Evolutionary conservation across 2,888 invertebrate genomes (phyloP).

Genomic region (Pristionchus japonicus): DNA sequence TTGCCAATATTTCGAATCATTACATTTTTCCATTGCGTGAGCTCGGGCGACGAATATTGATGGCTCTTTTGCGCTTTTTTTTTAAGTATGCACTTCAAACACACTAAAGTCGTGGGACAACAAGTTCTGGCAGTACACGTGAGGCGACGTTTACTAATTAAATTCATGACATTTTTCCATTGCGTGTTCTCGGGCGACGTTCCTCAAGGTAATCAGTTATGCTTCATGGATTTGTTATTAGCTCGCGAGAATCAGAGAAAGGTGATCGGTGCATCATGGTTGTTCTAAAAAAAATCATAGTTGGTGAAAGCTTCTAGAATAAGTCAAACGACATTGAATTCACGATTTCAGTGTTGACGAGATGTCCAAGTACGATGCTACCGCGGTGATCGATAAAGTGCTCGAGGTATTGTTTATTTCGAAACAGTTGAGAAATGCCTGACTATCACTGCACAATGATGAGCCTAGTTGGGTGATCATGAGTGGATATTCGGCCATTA

Average conservation of each 20-base stretch:
- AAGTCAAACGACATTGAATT: too few species aligned
- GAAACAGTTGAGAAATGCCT: too few species aligned
- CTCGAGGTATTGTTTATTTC: background rate
- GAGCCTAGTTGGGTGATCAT: background rate
- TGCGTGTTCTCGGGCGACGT: background rate
- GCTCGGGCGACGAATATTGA: background rate
- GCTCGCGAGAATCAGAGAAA: too few species aligned
- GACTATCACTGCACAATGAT: background rate
- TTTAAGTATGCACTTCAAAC: too few species aligned
- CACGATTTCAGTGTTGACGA: background rate
- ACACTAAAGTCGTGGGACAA: background rate
- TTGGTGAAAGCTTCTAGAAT: too few species aligned
- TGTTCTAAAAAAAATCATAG: too few species aligned
- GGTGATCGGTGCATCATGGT: too few species aligned
- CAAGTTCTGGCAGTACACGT: conserved; percentile 1
- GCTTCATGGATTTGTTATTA: too few species aligned
- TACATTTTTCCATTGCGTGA: background rate
- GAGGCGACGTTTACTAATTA: background rate
- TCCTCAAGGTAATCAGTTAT: too few species aligned
- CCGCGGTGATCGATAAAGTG: background rate
- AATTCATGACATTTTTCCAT: too few species aligned
- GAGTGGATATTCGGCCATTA: background rate
- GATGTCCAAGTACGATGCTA: background rate
- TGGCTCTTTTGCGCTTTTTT: too few species aligned
- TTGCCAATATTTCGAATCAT: too few species aligned